Evolutionary conservation across 2,113 vertebrate genomes (phyloP), one percentile per base, ranked within the genome.

Genomic region (Opisthocomus hoazin): DNA sequence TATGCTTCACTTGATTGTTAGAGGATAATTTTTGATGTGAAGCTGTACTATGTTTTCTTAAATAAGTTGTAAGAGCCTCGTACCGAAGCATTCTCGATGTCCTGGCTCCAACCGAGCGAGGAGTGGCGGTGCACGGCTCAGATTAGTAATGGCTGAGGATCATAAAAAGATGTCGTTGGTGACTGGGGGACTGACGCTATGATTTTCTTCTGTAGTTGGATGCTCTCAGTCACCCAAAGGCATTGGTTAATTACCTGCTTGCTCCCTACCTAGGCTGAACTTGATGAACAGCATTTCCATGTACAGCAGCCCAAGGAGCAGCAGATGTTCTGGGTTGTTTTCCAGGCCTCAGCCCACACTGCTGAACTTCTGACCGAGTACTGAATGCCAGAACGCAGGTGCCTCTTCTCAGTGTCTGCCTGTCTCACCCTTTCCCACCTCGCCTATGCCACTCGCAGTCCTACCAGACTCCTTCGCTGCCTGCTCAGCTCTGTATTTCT

Each of bases 241-340:
- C 87, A 63, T 56, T 46, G 51, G 5, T 64, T 93, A 71, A 87
- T 93, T 64, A 87, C 87, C 89, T 96, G 70, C 73, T 93, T 91
- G 74, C 81, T 96, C 91, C 89, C 77, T 56, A 20, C 87, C 83
- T 48, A 4, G 45, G 61, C 91, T 82, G 65, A 76, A 32, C 81
- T 87, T 63, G 85, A 56, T 87, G 65, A 90, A 1, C 88, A 85
- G 60, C 84, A 63, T 48, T 94, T 87, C 64, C 69, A 19, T 12
- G 69, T 36, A 23, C 78, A 53, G 64, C 92, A 96, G 79, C 77
- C 69, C n/a, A 19, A 39, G 86, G 60, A 92, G 80, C 80, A 94
- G 93, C 95, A 87, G 87, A 70, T 70, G 50, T 90, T 88, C 50
- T 90, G 92, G 63, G 43, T 56, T 93, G 54, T 37, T 92, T 77